Evolutionary conservation across 2,113 vertebrate species (phyloP).

Genomic region (Melanerpes formicivorus): DNA sequence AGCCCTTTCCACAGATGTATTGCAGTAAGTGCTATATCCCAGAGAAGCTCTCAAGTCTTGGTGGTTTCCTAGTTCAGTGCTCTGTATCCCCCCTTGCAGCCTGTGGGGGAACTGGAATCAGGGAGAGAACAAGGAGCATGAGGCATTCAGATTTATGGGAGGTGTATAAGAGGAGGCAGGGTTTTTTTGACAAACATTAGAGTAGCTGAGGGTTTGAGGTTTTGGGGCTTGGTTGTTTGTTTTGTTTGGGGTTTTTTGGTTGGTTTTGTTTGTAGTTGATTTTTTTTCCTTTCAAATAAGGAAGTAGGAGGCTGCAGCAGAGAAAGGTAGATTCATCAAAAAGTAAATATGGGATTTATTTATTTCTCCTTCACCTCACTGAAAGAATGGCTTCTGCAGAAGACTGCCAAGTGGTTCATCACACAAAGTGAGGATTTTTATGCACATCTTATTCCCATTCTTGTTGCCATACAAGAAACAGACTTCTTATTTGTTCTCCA

Average conservation of each 20-base stretch:
- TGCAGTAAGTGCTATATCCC: not conserved
- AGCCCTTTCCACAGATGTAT: not conserved
- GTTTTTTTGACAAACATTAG: too few relatives aligned
- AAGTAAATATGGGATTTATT: rapidly evolving
- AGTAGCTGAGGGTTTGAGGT: too few relatives aligned
- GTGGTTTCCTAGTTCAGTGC: not conserved
- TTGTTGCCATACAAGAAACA: not conserved
- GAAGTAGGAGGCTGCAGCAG: not conserved
- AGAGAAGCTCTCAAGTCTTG: not conserved
- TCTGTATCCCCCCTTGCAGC: not conserved
- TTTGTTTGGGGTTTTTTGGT: not conserved
- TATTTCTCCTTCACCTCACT: not conserved
- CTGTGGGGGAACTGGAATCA: not conserved
- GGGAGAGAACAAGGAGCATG: not conserved
- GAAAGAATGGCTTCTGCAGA: not conserved
- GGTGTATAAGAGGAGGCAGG: not conserved
- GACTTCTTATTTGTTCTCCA: not conserved
- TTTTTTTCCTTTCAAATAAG: not conserved
- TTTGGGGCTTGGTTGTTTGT: not conserved
- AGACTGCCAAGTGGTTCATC: not conserved
- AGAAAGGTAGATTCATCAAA: not conserved
- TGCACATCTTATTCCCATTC: not conserved
- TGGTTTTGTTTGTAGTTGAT: not conserved
- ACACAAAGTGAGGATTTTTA: not conserved
- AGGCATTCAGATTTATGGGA: not conserved